Evolutionary conservation across 2,113 vertebrate genomes (phyloP).

Genomic region (Patagioenas fasciata): DNA sequence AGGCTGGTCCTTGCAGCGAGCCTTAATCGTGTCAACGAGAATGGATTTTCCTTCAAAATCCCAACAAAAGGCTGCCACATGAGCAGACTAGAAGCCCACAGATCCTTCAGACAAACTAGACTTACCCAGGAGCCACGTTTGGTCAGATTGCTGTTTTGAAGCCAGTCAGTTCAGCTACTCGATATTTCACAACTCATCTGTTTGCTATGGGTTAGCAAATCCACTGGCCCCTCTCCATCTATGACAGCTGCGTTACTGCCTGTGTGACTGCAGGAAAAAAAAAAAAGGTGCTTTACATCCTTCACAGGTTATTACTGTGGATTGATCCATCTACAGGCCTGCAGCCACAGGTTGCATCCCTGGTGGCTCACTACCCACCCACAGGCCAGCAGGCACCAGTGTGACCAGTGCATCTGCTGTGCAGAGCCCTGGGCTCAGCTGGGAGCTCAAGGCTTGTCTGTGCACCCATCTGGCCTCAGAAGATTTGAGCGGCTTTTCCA

Average conservation of each 20-base stretch:
- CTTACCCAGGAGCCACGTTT: background rate
- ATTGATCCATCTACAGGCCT: background rate
- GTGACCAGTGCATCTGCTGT: background rate
- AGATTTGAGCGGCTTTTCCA: background rate
- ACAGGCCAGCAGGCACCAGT: background rate
- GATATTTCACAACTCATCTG: background rate
- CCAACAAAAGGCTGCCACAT: background rate
- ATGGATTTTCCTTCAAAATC: constrained; percentile 3
- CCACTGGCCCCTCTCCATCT: background rate
- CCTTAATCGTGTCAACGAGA: constrained; percentile 6
- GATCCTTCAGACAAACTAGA: background rate
- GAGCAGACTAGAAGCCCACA: background rate
- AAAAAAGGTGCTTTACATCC: background rate
- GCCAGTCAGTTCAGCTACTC: background rate
- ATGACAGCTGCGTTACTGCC: background rate
- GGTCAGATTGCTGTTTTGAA: background rate
- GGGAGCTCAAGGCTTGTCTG: background rate
- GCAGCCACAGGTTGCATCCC: background rate
- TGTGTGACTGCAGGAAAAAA: background rate
- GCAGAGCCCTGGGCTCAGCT: background rate
- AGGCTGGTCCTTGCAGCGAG: background rate
- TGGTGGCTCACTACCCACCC: background rate
- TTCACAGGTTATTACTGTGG: background rate
- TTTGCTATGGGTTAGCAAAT: background rate
- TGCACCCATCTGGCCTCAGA: background rate